phyloP scores from a whole-genome alignment of 2,113 vertebrate genomes.

The Anhinga rufa region DNA sequence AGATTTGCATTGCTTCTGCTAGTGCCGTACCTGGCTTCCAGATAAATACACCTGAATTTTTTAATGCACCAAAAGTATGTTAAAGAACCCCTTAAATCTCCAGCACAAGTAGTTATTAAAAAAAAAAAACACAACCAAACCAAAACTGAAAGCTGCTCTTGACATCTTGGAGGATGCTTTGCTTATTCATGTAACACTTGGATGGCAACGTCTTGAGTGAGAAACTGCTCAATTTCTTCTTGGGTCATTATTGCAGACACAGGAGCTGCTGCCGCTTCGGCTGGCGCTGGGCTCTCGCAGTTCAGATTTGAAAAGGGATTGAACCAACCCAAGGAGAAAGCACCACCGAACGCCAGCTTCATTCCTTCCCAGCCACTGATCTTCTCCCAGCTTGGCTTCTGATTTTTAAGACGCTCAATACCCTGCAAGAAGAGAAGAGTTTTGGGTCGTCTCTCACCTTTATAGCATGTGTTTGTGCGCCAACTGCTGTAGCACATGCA shows the following conservation, averaged over 20 bases:
- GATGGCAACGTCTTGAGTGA: conserved; percentile 20
- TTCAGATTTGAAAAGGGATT: conserved; percentile 82
- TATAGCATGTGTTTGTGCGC: neutral
- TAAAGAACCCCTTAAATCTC: neutral
- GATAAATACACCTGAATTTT: neutral
- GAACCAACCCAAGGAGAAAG: conserved; percentile 83
- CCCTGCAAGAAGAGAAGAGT: conserved; percentile 75
- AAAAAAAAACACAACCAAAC: neutral
- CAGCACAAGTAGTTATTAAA: neutral
- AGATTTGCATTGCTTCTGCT: conserved; percentile 3
- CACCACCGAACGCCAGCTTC: conserved; percentile 80
- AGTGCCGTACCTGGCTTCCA: neutral
- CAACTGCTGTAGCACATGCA: neutral
- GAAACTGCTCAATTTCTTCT: conserved; percentile 46
- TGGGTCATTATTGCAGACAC: conserved; percentile 66
- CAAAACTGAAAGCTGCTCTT: neutral
- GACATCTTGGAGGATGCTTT: neutral
- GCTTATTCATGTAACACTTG: conserved; percentile 16
- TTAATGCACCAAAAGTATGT: neutral
- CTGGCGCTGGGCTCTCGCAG: conserved; percentile 6
- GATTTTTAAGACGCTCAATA: conserved; percentile 90
- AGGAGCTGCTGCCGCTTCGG: neutral
- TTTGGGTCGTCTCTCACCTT: neutral
- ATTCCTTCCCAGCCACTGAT: conserved; percentile 77
- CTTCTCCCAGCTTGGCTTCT: conserved; percentile 82